Conservation (phyloP, 2,113 vertebrate species). For the Pantherophis guttatus region DNA sequence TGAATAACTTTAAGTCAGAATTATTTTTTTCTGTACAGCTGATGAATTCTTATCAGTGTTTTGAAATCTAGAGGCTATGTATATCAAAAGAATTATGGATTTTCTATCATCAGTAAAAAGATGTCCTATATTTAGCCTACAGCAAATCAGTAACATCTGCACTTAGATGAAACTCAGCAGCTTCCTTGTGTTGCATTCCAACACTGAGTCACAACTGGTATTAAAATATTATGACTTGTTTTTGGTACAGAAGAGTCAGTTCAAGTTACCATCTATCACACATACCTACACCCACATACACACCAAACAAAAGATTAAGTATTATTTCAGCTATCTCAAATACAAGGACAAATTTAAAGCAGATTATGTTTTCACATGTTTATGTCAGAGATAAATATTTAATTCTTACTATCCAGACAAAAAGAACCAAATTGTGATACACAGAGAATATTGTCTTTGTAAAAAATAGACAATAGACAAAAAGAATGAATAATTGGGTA, state of each 20-base stretch:
- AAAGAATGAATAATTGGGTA: background rate
- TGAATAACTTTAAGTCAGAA: background rate
- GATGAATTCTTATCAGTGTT: background rate
- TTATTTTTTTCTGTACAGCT: background rate
- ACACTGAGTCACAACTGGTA: background rate
- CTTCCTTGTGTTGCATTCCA: background rate
- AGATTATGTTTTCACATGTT: background rate
- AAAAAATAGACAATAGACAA: background rate
- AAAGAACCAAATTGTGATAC: background rate
- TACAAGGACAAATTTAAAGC: background rate
- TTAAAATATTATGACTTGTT: conserved; percentile 8
- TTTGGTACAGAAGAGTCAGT: background rate
- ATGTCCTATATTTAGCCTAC: background rate
- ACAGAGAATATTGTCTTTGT: background rate
- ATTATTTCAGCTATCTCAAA: background rate
- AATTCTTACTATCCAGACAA: background rate
- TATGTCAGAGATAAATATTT: background rate
- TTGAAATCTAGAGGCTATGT: background rate
- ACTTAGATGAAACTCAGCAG: background rate
- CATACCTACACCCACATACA: background rate
- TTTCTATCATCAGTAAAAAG: background rate
- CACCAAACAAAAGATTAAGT: background rate
- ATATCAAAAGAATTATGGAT: background rate
- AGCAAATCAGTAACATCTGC: background rate
- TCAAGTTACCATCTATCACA: background rate